Evolutionary conservation across 2,888 invertebrate genomes (phyloP), one percentile per base, ranked within the genome.

Genomic region (Hybos culiciformis): DNA sequence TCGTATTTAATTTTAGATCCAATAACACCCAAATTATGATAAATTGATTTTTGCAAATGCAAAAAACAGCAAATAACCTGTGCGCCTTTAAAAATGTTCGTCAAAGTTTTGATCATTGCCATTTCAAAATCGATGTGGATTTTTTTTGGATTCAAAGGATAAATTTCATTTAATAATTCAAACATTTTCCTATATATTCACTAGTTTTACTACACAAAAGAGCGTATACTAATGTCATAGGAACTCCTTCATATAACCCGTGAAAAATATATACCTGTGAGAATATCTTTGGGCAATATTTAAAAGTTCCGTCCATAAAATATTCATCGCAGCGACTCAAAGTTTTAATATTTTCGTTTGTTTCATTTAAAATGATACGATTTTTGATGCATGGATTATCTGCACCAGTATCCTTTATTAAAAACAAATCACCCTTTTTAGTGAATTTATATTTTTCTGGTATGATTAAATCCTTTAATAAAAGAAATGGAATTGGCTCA

Each of bases 261-360:
- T 32, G 31, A 32, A 32, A 14, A 32, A 32, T 32, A 32, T 32
- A 32, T 32, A 32, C 14, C 15, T 32, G 31, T 32, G 31, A 32
- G 15, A 32, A 32, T 15, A 32, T 32, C 15, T 32, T 32, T 32
- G 15, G 31, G 31, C 31, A 32, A 32, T n/a, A 32, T 32, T 32
- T 32, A 26, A 32, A 32, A 32, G 31, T 32, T 32, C 31, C 31
- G 31, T 32, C 31, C 31, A 32, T 32, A 32, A 32, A 32, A 32
- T 32, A 32, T 32, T 32, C 31, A 15, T 32, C 31, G 15, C 31
- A 32, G 31, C 31, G 31, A 32, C 31, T 32, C 31, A 32, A 12
- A 32, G 14, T 32, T 32, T n/a, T n/a, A 32, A 32, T 15, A 32
- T 32, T 32, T 15, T 32, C 31, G 31, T 32, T 32, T 15, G 31